phyloP scores from a whole-genome alignment of 1,140 invertebrate genomes.

The Apis laboriosa region DNA sequence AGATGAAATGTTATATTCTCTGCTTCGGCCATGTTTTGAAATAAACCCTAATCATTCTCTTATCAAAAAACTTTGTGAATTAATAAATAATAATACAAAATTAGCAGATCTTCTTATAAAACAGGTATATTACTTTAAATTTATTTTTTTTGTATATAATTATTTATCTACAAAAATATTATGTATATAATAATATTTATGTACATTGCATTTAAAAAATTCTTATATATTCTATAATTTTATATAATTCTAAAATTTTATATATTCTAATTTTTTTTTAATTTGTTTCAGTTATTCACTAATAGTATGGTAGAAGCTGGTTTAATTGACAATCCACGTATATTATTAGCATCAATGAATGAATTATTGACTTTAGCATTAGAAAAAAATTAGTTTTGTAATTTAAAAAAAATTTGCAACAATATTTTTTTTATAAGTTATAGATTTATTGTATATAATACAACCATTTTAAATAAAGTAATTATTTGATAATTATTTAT shows the following conservation, averaged over 20 bases:
- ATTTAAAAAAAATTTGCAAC: background rate
- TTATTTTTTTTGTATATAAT: too few species aligned
- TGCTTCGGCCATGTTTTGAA: conserved; percentile 95
- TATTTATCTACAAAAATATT: background rate
- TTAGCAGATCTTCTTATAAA: conserved; percentile 92
- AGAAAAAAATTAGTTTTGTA: conserved; percentile 86
- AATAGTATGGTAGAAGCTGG: conserved; percentile 98
- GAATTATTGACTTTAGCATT: conserved; percentile 91
- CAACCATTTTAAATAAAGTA: background rate
- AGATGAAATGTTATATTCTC: conserved; percentile 91
- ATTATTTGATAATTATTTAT: background rate
- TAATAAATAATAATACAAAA: conserved; percentile 88
- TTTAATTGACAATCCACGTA: conserved; percentile 94
- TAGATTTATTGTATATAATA: background rate
- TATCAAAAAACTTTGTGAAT: conserved; percentile 92
- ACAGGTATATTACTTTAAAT: conserved; percentile 84
- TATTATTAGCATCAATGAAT: conserved; percentile 92
- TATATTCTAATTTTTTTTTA: conserved; percentile 1
- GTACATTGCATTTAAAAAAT: too few species aligned
- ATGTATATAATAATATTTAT: background rate
- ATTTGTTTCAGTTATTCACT: conserved; percentile 87
- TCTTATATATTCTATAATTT: background rate
- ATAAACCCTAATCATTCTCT: conserved; percentile 96
- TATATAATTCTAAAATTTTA: background rate
- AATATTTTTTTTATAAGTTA: background rate